phyloP scores from a whole-genome alignment of 2,797 vertebrate species.

The Philypnodon macrostomus region DNA sequence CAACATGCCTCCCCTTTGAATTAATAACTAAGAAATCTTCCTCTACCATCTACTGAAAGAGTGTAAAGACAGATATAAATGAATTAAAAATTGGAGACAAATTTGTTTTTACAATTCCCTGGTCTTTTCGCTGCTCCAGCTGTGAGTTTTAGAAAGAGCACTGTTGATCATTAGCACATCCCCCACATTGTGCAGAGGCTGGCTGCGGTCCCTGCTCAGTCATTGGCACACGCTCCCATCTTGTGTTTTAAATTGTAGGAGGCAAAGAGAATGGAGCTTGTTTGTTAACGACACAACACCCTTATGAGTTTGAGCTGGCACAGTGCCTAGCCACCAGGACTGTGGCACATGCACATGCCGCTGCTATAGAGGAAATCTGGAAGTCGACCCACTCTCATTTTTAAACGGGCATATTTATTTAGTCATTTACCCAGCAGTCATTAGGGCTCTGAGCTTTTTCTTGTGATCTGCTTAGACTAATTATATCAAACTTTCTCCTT shows the following conservation, averaged over 20 bases:
- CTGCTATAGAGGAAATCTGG: conserved; percentile 66
- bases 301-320: conserved; percentile 76
- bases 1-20: too few relatives aligned
- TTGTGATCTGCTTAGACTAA: conserved; percentile 63
- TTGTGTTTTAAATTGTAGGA: conserved; percentile 76
- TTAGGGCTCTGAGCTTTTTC: conserved; percentile 57
- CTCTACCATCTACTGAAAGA: not conserved
- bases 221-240: conserved; percentile 66
- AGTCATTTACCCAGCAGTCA: conserved; percentile 72
- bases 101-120: conserved; percentile 30
- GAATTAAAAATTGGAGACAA: conserved; percentile 5
- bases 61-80: conserved; percentile 4
- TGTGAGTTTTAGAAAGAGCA: conserved; percentile 66
- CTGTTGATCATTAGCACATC: conserved; percentile 74
- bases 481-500: conserved; percentile 70
- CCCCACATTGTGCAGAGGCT: conserved; percentile 54
- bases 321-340: conserved; percentile 65
- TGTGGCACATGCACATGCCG: too few relatives aligned
- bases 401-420: conserved; percentile 73
- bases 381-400: conserved; percentile 70
- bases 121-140: conserved; percentile 57
- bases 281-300: conserved; percentile 78
- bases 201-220: conserved; percentile 64
- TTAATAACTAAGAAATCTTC: not conserved
- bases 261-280: conserved; percentile 71